phyloP scores from a whole-genome alignment of 1,140 invertebrate species.

The Sminthurides bifidus region DNA sequence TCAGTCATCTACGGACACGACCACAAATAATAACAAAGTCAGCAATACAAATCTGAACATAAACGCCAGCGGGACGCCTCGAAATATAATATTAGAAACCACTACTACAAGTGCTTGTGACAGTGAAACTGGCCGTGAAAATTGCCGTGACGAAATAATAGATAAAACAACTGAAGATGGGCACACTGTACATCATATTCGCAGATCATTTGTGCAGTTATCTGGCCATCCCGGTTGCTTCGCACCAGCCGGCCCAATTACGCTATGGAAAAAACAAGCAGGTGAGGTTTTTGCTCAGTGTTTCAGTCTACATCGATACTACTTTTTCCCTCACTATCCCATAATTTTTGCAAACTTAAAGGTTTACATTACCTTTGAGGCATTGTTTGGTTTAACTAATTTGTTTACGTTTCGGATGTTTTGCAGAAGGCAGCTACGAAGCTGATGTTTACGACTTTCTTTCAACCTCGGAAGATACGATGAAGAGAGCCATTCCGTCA shows the following conservation, averaged over 20 bases:
- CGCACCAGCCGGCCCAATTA: slow-evolving; percentile 82
- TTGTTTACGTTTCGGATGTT: not conserved
- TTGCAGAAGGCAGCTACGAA: slow-evolving; percentile 7
- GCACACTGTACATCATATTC: not conserved
- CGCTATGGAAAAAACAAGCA: slow-evolving; percentile 76
- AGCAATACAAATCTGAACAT: no score
- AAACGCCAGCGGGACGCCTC: not conserved
- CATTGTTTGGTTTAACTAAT: no score
- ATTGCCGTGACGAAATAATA: no score
- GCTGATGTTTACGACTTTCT: slow-evolving; percentile 10
- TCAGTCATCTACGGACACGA: not conserved
- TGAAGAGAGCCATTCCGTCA: slow-evolving; percentile 1
- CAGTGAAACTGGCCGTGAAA: no score
- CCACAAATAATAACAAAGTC: not conserved
- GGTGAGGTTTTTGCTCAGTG: not conserved
- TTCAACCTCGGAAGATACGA: not conserved
- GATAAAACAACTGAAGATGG: not conserved
- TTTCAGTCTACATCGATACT: not conserved
- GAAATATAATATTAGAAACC: slow-evolving; percentile 1
- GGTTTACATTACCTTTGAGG: no score
- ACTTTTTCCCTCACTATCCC: not conserved
- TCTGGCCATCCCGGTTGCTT: slow-evolving; percentile 86
- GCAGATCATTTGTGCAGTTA: slow-evolving; percentile 53
- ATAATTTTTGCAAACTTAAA: not conserved
- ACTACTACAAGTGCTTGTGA: slow-evolving; percentile 4